Evolutionary conservation across 2,113 vertebrate genomes (phyloP).

Genomic region (Symphodus melops): DNA sequence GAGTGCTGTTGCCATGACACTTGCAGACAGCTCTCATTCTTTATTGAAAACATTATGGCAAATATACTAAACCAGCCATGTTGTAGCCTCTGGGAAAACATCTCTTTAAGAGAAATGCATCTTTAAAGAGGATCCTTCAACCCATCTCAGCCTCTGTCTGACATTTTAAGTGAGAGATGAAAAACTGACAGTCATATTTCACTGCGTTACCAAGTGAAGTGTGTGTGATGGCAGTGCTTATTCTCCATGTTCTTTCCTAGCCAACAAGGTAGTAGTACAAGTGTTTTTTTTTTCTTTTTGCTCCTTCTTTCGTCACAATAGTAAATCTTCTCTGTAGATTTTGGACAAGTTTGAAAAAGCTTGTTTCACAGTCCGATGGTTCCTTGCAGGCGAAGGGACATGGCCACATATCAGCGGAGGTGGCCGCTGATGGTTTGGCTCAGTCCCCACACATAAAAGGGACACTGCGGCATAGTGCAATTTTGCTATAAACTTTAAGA

Average conservation of each 20-base stretch:
- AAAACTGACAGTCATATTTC: conserved; percentile 44
- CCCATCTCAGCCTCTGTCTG: conserved; percentile 11
- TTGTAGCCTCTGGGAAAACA: conserved; percentile 23
- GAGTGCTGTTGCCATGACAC: neutral
- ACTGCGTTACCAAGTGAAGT: conserved; percentile 52
- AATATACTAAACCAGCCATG: conserved; percentile 13
- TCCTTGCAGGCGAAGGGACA: conserved; percentile 55
- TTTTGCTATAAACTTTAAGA: neutral
- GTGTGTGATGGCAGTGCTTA: conserved; percentile 17
- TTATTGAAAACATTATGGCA: conserved; percentile 34
- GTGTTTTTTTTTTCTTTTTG: conserved; percentile 41
- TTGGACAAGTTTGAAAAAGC: conserved; percentile 70
- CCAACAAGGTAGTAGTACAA: conserved; percentile 30
- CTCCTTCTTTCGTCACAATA: conserved; percentile 38
- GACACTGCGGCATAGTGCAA: conserved; percentile 29
- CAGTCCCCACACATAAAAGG: conserved; percentile 10
- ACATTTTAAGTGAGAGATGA: conserved; percentile 22
- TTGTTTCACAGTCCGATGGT: conserved; percentile 72
- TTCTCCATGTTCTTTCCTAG: conserved; percentile 14
- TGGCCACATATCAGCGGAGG: conserved; percentile 65
- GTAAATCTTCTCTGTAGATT: conserved; percentile 68
- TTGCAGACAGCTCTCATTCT: conserved; percentile 22
- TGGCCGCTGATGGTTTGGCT: conserved; percentile 53
- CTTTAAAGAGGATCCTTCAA: conserved; percentile 28
- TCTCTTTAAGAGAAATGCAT: conserved; percentile 17